A percentile compares a stretch with the other conserved stretches of the same genome.
phyloP scores from a whole-genome alignment of 2,888 invertebrate species.

The Poecilus cupreus region DNA sequence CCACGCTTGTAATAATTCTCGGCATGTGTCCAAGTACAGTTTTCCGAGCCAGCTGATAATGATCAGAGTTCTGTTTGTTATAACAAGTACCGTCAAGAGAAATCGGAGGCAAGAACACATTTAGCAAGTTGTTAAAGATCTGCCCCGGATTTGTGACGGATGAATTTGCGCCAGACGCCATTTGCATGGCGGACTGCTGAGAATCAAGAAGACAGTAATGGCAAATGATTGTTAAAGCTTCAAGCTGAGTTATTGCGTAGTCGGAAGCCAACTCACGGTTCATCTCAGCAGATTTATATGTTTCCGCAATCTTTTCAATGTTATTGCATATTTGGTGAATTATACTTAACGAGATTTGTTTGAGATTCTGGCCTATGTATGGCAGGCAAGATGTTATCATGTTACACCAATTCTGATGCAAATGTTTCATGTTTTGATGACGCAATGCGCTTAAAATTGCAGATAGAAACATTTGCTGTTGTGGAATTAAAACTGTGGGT shows the following conservation, averaged over 20 bases:
- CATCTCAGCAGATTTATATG: slow-evolving; percentile 67
- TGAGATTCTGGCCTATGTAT: slow-evolving; percentile 85
- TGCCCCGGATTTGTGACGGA: slow-evolving; percentile 80
- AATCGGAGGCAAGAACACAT: slow-evolving; percentile 84
- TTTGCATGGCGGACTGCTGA: slow-evolving; percentile 70
- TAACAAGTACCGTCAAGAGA: slow-evolving; percentile 69
- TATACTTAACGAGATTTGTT: slow-evolving; percentile 85
- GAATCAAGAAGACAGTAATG: slow-evolving; percentile 88
- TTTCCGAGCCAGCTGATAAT: slow-evolving; percentile 78
- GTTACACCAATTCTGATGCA: slow-evolving; percentile 89
- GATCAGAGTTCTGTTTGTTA: slow-evolving; percentile 70
- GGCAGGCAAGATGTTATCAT: slow-evolving; percentile 87
- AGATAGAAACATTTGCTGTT: slow-evolving; percentile 89
- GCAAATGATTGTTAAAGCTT: slow-evolving; percentile 85
- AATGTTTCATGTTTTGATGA: slow-evolving; percentile 80
- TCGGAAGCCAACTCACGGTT: slow-evolving; percentile 81
- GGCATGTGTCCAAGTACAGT: slow-evolving; percentile 87
- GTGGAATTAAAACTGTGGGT: slow-evolving; percentile 80
- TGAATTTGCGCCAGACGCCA: slow-evolving; percentile 71
- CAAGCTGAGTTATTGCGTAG: slow-evolving; percentile 85
- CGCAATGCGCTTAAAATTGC: slow-evolving; percentile 86
- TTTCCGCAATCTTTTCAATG: slow-evolving; percentile 79
- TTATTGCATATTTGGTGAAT: slow-evolving; percentile 88
- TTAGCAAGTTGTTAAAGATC: slow-evolving; percentile 86
- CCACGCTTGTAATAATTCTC: slow-evolving; percentile 86